Evolutionary conservation across 2,888 invertebrate species (phyloP).

Genomic region (Beris chalybata): DNA sequence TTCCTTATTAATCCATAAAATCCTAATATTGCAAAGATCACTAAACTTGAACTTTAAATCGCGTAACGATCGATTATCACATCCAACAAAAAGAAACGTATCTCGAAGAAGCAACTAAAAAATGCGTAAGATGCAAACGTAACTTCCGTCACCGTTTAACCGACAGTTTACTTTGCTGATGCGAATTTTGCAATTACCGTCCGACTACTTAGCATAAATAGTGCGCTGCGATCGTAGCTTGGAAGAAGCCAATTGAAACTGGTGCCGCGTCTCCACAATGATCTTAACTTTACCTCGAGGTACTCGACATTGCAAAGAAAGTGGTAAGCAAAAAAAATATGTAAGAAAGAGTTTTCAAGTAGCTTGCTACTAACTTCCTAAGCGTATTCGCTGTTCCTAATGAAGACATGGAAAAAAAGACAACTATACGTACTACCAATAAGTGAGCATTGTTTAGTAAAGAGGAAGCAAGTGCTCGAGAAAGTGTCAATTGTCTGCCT

Average conservation of each 20-base stretch:
- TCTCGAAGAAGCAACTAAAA: too few species aligned
- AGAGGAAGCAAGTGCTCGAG: constrained; percentile 14
- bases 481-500: constrained; percentile 31
- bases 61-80: too few species aligned
- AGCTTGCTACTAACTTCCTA: neutral
- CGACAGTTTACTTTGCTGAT: too few species aligned
- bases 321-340: neutral
- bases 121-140: too few species aligned
- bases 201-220: too few species aligned
- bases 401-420: constrained; percentile 11
- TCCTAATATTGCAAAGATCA: too few species aligned
- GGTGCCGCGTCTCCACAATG: constrained; percentile 1
- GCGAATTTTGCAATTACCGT: too few species aligned
- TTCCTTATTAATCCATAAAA: too few species aligned
- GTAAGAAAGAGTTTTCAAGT: neutral
- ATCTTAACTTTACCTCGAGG: constrained; percentile 1
- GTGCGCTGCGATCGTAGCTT: neutral
- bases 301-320: constrained; percentile 14
- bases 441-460: neutral
- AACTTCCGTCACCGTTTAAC: too few species aligned
- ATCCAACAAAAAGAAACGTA: too few species aligned
- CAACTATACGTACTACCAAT: constrained; percentile 4
- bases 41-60: too few species aligned
- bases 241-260: constrained; percentile 13
- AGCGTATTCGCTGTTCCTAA: neutral